Evolutionary conservation across 2,797 vertebrate species (phyloP).

Genomic region (Leptoclinus maculatus): DNA sequence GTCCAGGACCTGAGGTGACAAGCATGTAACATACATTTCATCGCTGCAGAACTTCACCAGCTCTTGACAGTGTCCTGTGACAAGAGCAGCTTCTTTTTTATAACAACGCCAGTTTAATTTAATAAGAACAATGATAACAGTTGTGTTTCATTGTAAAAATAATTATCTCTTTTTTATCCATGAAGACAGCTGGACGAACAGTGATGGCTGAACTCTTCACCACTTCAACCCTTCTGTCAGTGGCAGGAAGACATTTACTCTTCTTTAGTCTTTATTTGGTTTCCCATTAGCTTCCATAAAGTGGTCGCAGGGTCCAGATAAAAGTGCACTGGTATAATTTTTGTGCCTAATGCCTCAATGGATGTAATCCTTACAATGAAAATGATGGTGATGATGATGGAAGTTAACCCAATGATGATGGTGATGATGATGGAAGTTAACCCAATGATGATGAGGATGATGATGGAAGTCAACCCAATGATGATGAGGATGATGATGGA

Average conservation of each 20-base stretch:
- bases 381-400: too few species aligned
- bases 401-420: too few species aligned
- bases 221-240: conserved; percentile 4
- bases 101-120: not conserved
- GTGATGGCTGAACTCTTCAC: not conserved
- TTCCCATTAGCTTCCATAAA: conserved; percentile 18
- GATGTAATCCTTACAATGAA: too few species aligned
- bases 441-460: not conserved
- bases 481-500: not conserved
- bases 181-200: not conserved
- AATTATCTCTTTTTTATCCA: not conserved
- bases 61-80: too few species aligned
- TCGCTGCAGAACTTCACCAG: too few species aligned
- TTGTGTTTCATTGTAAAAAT: not conserved
- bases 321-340: too few species aligned
- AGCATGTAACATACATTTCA: too few species aligned
- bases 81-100: not conserved
- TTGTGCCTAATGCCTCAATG: too few species aligned
- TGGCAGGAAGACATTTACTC: not conserved
- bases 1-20: too few species aligned
- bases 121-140: too few species aligned
- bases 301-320: not conserved
- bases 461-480: not conserved
- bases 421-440: conserved; percentile 14
- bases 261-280: conserved; percentile 6